Evolutionary conservation across 2,888 invertebrate genomes (phyloP).

Genomic region (Ellobium chinense): DNA sequence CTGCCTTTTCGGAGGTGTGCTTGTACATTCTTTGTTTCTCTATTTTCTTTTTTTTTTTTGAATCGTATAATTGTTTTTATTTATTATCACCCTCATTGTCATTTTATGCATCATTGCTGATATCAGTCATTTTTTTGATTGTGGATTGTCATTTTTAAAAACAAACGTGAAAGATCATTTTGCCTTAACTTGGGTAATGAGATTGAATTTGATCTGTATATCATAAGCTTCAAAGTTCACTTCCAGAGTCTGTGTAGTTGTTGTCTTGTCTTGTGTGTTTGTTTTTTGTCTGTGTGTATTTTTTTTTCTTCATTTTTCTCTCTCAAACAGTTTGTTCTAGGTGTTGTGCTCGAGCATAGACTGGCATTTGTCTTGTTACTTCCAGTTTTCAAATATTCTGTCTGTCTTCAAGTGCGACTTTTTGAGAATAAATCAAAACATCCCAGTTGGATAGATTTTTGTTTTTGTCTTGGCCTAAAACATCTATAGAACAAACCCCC

Average conservation of each 20-base stretch:
- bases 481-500: too few relatives aligned
- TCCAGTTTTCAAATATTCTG: neutral
- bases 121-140: neutral
- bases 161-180: neutral
- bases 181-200: neutral
- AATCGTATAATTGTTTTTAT: neutral
- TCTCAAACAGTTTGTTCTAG: neutral
- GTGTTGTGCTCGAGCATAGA: neutral
- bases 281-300: neutral
- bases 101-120: neutral
- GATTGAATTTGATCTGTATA: neutral
- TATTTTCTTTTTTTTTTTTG: neutral
- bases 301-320: neutral
- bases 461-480: too few relatives aligned
- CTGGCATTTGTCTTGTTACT: neutral
- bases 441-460: too few relatives aligned
- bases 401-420: neutral
- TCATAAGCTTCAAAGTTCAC: neutral
- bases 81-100: neutral
- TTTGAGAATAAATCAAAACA: neutral
- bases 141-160: neutral
- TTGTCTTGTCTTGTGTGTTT: neutral
- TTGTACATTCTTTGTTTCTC: neutral
- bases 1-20: conserved; percentile 28
- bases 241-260: too few relatives aligned